These are phyloP conservation scores for Alosa alosa DNA, from an alignment of 2,113 vertebrate genomes.

Conservation along the genomic window DNA sequence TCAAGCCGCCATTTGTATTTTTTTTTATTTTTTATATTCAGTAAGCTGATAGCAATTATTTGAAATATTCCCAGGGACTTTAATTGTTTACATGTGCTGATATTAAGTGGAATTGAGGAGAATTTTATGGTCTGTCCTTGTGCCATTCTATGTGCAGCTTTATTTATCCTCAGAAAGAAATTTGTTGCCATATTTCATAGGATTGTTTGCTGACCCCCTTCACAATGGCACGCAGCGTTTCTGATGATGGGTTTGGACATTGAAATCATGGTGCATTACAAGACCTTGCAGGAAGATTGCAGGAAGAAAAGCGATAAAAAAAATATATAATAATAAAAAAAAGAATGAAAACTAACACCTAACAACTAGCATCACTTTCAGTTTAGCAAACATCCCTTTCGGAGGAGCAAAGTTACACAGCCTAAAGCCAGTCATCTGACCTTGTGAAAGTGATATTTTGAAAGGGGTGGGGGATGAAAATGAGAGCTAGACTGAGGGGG, in stretches of 20 bases:
- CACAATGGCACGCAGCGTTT: not conserved
- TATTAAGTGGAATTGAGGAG: too few species aligned
- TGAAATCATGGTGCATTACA: not conserved
- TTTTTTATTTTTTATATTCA: not conserved
- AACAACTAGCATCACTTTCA: not conserved
- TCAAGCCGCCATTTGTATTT: too few species aligned
- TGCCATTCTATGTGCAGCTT: not conserved
- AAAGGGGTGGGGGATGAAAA: not conserved
- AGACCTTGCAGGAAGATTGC: not conserved
- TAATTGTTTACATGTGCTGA: not conserved
- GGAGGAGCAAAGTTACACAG: not conserved
- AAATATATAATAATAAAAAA: too few species aligned
- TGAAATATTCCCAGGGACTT: not conserved
- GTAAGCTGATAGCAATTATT: not conserved
- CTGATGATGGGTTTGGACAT: not conserved
- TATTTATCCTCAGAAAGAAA: not conserved
- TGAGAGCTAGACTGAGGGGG: not conserved
- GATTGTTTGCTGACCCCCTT: not conserved
- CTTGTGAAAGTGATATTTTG: not conserved
- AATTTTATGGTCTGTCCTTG: not conserved
- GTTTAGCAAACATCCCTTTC: not conserved
- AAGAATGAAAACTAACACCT: not conserved
- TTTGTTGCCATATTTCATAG: not conserved
- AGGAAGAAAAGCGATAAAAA: not conserved
- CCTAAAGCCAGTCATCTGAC: not conserved